Base-by-base conservation (phyloP, 2,113 vertebrate species). In the Aphelocoma coerulescens region DNA sequence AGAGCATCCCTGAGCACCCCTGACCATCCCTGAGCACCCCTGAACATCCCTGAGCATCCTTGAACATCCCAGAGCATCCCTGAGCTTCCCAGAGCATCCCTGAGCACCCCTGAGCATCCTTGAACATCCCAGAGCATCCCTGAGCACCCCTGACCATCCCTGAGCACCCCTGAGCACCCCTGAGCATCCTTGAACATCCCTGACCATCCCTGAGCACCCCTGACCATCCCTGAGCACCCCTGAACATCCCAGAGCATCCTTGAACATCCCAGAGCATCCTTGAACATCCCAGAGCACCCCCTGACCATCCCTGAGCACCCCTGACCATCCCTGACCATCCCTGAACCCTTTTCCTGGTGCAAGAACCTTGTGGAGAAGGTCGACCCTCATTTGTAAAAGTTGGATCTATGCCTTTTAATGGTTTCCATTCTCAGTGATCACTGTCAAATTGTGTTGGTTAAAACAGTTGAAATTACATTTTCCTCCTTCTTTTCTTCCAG, bases 401-500 rank as follows among this genome's bases (percentile, higher is more conserved):
- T n/a, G 26, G 13, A 16, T 61, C 65, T 5, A 0, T 11, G 44
- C 51, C 52, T 37, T 35, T 78, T 20, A 5, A 5, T 6, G 61
- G 11, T 51, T 19, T 58, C 72, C 17, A 1, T n/a, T 21, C 84
- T 44, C 3, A 1, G 37, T 4, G 28, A 13, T 57, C 33, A 11
- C 15, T 22, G 33, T 77, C 2, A 2, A 33, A 10, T 17, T 46
- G 43, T 81, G 66, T 54, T 28, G 26, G 33, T 76, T 76, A 2
- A n/a, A 85, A 33, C 33, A 35, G 12, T 3, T 58, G 19, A 44
- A 72, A 75, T 91, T 37, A 32, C 4, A 2, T 49, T 54, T 58
- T 78, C 41, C 22, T 18, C 8, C 32, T 67, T 3, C 65, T 65
- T 95, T 76, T 91, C 98, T 98, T 98, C 91, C 97, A 99, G 99